Evolutionary conservation across 2,888 invertebrate species (phyloP), one percentile per base, ranked within the genome.

Genomic region (Bellardia pandia): DNA sequence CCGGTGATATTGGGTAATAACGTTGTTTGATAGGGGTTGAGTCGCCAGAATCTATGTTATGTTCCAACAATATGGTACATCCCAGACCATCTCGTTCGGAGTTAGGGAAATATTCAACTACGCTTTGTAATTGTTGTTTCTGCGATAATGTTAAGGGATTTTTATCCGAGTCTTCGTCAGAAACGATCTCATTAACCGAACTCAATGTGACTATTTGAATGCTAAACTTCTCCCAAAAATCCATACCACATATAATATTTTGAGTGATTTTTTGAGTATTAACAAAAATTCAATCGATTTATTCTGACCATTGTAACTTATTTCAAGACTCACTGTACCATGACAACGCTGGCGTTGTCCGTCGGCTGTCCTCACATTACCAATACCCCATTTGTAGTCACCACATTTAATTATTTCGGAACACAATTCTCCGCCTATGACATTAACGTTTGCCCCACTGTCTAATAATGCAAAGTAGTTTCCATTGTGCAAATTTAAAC

Each of bases 1-100:
- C 64, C 9, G 64, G 42, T 14, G 64, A 64, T 8, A 64, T 64
- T 6, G 64, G 72, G 42, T 72, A 58, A 16, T 58, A 72, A 13
- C 72, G 4, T 11, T 72, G 72, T 56, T 56, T 56, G 7, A 72
- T 62, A 3, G 62, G 14, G 3, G 37, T 37, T 37, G 37, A 4
- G 37, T 37, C 5, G 37, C 37, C 48, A 9, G 74, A 45, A 33
- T 75, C 75, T 4, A 75, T 75, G 7, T 33, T 23, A 23, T 75
- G 75, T 42, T 75, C 62, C 6, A 75, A 23, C 9, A 75, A n/a
- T 3, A 16, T 62, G 3, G 75, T 62, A 13, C 62, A 60, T 11
- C 45, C 74, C 8, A 58, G 6, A 13, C 60, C 74, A n/a, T 74
- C 45, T 5, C 30, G 16, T 5, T 74, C 60, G 6, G 42, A 74